Evolutionary conservation across 2,113 vertebrate genomes (phyloP).

Genomic region (Puffinus mauretanicus): DNA sequence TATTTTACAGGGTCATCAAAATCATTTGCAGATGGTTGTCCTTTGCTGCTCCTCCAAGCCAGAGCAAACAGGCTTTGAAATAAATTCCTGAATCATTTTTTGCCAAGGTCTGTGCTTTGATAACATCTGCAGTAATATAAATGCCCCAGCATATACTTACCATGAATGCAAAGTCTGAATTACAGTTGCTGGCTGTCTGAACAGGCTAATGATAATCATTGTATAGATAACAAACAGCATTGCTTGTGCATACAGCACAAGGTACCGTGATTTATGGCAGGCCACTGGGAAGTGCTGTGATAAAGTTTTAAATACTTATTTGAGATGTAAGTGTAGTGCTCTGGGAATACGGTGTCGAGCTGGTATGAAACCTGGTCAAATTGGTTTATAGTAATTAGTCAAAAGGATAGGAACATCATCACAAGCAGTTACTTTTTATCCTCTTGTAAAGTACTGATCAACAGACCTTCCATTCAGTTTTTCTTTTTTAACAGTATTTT

Average conservation of each 20-base stretch:
- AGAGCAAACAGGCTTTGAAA: constrained; percentile 11
- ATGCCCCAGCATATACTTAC: neutral
- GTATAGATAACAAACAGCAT: neutral
- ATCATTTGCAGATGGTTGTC: constrained; percentile 8
- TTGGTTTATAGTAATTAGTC: neutral
- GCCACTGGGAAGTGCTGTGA: neutral
- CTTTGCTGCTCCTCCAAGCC: neutral
- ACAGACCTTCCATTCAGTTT: neutral
- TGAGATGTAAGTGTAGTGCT: neutral
- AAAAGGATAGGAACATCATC: rapidly evolving
- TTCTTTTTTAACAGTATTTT: neutral
- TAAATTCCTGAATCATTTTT: neutral
- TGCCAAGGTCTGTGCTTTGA: constrained; percentile 13
- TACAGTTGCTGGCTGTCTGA: neutral
- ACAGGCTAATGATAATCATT: neutral
- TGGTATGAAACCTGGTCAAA: neutral
- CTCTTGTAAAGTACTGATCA: rapidly evolving
- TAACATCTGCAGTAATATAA: constrained; percentile 13
- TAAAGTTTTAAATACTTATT: neutral
- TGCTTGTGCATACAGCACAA: neutral
- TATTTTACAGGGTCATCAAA: neutral
- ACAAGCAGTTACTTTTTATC: neutral
- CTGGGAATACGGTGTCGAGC: rapidly evolving
- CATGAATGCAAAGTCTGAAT: neutral
- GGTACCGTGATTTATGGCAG: neutral